Percentiles rank a stretch among this genome's conserved stretches.
phyloP scores from a whole-genome alignment of 2,888 invertebrate genomes.

The Griposia aprilina region DNA sequence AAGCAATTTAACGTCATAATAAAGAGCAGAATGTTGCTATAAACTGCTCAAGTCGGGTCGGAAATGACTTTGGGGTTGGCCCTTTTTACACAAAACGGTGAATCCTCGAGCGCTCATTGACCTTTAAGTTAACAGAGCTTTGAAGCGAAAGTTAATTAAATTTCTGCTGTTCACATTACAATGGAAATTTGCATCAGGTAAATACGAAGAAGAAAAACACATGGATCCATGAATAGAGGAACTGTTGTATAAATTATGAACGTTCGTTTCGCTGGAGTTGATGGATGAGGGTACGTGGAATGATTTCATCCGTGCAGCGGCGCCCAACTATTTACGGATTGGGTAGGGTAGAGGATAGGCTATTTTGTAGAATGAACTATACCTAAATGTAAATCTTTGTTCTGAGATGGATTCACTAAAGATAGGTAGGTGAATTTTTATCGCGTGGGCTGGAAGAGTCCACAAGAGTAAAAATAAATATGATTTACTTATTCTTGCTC shows the following conservation, averaged over 20 bases:
- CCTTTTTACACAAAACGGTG: conserved; percentile 82
- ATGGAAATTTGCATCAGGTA: conserved; percentile 82
- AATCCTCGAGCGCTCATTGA: conserved; percentile 82
- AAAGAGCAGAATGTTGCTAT: conserved; percentile 77
- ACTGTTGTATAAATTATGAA: conserved; percentile 65
- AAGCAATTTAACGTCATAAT: conserved; percentile 81
- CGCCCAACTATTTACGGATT: conserved; percentile 55
- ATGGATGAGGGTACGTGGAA: conserved; percentile 67
- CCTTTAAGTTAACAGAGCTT: conserved; percentile 78
- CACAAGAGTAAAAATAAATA: conserved; percentile 13
- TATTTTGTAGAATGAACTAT: conserved; percentile 49
- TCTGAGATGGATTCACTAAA: conserved; percentile 51
- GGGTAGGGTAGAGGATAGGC: conserved; percentile 35
- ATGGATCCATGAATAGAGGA: conserved; percentile 48
- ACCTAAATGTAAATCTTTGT: conserved; percentile 59
- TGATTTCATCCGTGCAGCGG: conserved; percentile 60
- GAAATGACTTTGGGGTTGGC: conserved; percentile 79
- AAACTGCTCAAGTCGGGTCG: conserved; percentile 78
- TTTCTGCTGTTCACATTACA: conserved; percentile 85
- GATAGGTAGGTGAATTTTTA: conserved; percentile 27
- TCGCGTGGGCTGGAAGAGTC: not conserved
- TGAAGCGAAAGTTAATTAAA: conserved; percentile 87
- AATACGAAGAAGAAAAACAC: conserved; percentile 70
- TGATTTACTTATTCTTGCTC: conserved; percentile 6
- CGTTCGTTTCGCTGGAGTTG: conserved; percentile 59